phyloP scores from a whole-genome alignment of 2,113 vertebrate species.

The Menura novaehollandiae region DNA sequence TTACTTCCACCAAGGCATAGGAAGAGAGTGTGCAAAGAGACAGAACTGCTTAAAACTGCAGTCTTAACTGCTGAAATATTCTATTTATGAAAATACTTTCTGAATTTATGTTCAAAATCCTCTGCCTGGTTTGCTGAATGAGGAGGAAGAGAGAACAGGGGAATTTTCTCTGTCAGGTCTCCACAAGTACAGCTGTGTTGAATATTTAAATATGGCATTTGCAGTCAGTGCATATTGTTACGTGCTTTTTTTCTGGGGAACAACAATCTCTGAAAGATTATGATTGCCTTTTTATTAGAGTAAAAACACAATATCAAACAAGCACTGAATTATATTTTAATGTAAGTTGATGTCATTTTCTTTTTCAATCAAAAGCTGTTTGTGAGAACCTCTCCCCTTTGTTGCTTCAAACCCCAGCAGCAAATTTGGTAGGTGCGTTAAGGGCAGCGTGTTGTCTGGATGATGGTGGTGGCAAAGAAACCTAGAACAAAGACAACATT shows the following conservation, averaged over 20 bases:
- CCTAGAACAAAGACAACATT: background rate
- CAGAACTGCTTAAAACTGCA: background rate
- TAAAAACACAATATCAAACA: background rate
- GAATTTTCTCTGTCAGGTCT: background rate
- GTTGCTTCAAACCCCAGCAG: background rate
- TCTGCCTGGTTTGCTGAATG: background rate
- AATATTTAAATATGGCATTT: background rate
- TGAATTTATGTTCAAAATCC: background rate
- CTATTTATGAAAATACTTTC: background rate
- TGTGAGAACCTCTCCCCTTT: background rate
- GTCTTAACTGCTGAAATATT: slow-evolving; percentile 9
- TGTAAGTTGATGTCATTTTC: background rate
- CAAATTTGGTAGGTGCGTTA: background rate
- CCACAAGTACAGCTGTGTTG: background rate
- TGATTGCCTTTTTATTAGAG: background rate
- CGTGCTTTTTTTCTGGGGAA: background rate
- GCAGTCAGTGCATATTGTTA: background rate
- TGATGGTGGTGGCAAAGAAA: background rate
- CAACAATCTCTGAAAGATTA: background rate
- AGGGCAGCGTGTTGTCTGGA: fast-evolving
- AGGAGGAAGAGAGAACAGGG: background rate
- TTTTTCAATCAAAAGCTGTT: background rate
- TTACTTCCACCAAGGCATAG: background rate
- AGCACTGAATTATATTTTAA: background rate
- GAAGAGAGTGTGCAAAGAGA: background rate